These are phyloP conservation scores for Tyto alba DNA, from an alignment of 2,113 vertebrate genomes.

Conservation along the genomic window DNA sequence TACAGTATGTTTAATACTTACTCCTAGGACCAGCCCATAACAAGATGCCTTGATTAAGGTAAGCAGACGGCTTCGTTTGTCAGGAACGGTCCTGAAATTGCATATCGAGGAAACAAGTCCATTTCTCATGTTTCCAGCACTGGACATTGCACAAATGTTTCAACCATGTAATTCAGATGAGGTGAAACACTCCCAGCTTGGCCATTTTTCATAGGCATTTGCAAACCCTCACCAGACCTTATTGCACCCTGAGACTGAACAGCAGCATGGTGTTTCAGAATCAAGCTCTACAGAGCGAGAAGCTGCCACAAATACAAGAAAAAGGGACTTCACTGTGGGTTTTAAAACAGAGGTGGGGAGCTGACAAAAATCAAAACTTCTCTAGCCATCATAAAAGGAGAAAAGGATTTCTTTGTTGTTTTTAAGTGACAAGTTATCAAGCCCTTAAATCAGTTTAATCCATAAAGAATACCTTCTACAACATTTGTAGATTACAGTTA, in stretches of 20 bases:
- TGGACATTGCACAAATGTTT: not conserved
- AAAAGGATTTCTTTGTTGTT: not conserved
- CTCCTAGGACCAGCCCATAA: slow-evolving; percentile 49
- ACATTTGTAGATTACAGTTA: not conserved
- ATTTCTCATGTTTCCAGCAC: slow-evolving; percentile 8
- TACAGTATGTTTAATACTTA: slow-evolving; percentile 55
- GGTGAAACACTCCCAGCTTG: not conserved
- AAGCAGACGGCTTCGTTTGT: slow-evolving; percentile 56
- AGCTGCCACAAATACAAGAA: not conserved
- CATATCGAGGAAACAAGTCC: not conserved
- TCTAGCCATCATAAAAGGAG: not conserved
- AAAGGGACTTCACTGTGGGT: not conserved
- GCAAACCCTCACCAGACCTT: not conserved
- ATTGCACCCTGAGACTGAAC: not conserved
- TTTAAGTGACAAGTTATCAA: not conserved
- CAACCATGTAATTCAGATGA: not conserved
- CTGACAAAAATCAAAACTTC: not conserved
- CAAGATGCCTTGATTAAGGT: slow-evolving; percentile 63
- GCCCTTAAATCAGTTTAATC: not conserved
- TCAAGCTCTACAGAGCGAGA: not conserved
- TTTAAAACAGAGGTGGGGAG: not conserved
- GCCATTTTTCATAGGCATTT: not conserved
- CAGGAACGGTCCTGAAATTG: slow-evolving; percentile 1
- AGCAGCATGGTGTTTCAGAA: not conserved
- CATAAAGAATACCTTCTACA: not conserved